Evolutionary conservation across 2,888 invertebrate genomes (phyloP), one percentile per base, ranked within the genome.

Genomic region (Lochmaea capreae): DNA sequence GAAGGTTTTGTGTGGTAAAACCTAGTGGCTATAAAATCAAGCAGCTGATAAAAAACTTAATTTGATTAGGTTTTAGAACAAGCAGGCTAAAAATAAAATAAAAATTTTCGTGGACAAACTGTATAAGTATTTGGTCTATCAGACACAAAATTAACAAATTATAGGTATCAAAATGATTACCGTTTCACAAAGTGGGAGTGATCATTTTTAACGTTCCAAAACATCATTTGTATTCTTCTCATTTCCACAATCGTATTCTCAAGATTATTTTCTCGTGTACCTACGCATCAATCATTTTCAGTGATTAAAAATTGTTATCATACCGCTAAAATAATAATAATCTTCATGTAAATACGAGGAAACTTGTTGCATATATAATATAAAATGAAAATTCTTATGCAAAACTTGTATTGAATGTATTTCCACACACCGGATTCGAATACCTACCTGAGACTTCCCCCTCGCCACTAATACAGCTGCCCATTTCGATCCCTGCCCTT

Each of bases 371-470:
- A 26, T 59, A 26, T 59, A 33, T 59, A 1, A 26, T n/a, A 9
- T 54, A 54, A 26, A 39, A 14, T 33, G 3, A 61, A 61, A 33
- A 14, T 33, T 39, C 33, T n/a, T 61, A 61, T 39, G 39, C 59
- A 59, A 59, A 59, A 59, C 33, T 33, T 14, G 59, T 59, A 59
- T 26, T 12, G 14, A 58, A 58, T 58, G 22, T 12, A 22, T 61
- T 61, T 61, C 33, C 39, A 59, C n/a, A 59, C 39, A 61, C 39
- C 61, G 61, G 61, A 61, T 61, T 61, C 16, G 18, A 39, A 39
- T 59, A 59, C 59, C 59, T 59, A 61, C 61, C 61, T 61, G 61
- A 61, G 39, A 39, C 33, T 61, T 61, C 61, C 61, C 61, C 61
- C 33, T 14, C 33, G 9, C 14, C 61, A 39, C 39, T 16, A 16